These are phyloP conservation scores for Vulpes lagopus DNA, from an alignment of 2,113 vertebrate genomes.

Conservation along the genomic window DNA sequence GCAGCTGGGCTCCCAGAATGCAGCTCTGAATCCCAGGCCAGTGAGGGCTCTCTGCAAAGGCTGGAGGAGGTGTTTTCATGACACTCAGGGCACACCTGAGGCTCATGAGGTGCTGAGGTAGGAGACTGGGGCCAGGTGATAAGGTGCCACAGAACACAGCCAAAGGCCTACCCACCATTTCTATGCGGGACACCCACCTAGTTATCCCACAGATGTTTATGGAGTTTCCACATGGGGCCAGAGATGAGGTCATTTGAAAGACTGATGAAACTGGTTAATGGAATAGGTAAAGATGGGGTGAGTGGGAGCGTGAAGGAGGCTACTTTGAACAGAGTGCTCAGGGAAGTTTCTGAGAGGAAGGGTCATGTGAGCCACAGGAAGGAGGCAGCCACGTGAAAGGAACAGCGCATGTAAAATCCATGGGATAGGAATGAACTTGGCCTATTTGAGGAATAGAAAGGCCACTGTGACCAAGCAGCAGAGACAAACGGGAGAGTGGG, in stretches of 20 bases:
- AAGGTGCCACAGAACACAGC: too few relatives aligned
- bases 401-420: not conserved
- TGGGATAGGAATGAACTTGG: not conserved
- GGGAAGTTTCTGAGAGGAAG: not conserved
- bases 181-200: not conserved
- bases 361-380: not conserved
- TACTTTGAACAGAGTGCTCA: not conserved
- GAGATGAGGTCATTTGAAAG: not conserved
- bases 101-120: not conserved
- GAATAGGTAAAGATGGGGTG: not conserved
- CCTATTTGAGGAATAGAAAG: not conserved
- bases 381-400: not conserved
- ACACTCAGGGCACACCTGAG: not conserved
- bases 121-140: not conserved
- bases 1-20: not conserved
- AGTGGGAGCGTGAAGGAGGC: not conserved
- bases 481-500: not conserved
- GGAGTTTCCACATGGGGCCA: not conserved
- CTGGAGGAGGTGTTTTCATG: not conserved
- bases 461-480: not conserved
- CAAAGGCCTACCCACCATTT: not conserved
- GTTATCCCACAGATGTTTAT: too few relatives aligned
- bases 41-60: not conserved
- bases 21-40: not conserved
- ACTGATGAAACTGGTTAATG: not conserved